phyloP scores from a whole-genome alignment of 37 sponge, comb jelly and placozoan species.

The Axinella damicornis region DNA sequence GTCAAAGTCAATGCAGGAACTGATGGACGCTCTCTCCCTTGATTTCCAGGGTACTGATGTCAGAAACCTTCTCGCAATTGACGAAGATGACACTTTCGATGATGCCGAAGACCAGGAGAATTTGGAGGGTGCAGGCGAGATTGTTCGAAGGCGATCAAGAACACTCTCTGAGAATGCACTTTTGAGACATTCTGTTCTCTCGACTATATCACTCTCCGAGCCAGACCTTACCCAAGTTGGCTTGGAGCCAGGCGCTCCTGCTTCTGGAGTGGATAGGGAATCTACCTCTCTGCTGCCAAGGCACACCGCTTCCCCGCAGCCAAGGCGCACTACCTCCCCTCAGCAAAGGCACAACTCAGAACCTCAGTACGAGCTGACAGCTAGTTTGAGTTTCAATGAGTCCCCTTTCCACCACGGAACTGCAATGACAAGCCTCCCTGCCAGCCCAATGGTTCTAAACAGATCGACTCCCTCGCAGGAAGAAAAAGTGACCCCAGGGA shows the following conservation, averaged over 20 bases:
- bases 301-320: no score
- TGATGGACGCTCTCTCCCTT: constrained; percentile 1
- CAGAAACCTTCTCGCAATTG: neutral
- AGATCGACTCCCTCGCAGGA: neutral
- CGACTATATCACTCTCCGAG: constrained; percentile 2
- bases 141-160: neutral
- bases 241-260: neutral
- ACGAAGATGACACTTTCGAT: neutral
- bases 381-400: neutral
- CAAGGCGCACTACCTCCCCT: no score
- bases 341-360: neutral
- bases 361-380: neutral
- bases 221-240: constrained; percentile 8
- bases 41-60: neutral
- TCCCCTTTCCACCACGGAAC: constrained; percentile 19
- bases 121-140: neutral
- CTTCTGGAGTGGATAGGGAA: neutral
- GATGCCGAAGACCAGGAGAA: neutral
- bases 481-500: neutral
- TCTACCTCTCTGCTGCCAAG: no score
- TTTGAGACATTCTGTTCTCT: neutral
- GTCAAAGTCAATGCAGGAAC: neutral
- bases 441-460: neutral
- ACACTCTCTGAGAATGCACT: neutral
- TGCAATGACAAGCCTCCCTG: constrained; percentile 21